Conservation (phyloP, 2,797 vertebrate genomes). For the Varecia variegata region DNA sequence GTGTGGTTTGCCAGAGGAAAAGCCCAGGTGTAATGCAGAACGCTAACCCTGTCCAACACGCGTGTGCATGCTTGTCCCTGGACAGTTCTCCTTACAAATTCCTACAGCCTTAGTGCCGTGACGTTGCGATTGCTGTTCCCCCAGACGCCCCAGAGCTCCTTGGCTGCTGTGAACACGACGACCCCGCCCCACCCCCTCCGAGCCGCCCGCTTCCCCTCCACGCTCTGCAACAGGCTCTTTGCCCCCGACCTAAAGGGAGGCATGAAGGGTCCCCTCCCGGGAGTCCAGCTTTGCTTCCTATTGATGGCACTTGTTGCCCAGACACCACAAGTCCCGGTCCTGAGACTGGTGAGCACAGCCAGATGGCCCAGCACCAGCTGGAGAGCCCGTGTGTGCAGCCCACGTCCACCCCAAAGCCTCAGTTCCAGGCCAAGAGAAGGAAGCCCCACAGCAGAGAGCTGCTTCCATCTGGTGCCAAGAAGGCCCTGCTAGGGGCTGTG, state of each 20-base stretch:
- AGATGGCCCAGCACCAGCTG: background rate
- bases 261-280: background rate
- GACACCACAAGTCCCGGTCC: background rate
- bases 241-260: background rate
- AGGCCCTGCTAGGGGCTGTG: fast-evolving
- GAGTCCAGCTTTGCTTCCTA: background rate
- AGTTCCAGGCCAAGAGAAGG: fast-evolving
- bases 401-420: background rate
- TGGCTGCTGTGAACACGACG: slow-evolving; percentile 60
- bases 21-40: fast-evolving
- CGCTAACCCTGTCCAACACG: background rate
- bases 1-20: fast-evolving
- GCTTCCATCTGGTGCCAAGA: background rate
- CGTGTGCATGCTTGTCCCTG: background rate
- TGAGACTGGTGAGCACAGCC: too few species aligned
- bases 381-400: too few species aligned
- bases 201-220: background rate
- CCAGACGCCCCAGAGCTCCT: background rate
- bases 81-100: background rate
- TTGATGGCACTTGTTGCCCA: background rate
- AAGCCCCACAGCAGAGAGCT: too few species aligned
- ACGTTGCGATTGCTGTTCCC: slow-evolving; percentile 43
- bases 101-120: background rate
- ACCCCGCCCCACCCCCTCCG: background rate
- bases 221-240: fast-evolving